Evolutionary conservation across 2,888 invertebrate species (phyloP).

Genomic region (Aphidius colemani): DNA sequence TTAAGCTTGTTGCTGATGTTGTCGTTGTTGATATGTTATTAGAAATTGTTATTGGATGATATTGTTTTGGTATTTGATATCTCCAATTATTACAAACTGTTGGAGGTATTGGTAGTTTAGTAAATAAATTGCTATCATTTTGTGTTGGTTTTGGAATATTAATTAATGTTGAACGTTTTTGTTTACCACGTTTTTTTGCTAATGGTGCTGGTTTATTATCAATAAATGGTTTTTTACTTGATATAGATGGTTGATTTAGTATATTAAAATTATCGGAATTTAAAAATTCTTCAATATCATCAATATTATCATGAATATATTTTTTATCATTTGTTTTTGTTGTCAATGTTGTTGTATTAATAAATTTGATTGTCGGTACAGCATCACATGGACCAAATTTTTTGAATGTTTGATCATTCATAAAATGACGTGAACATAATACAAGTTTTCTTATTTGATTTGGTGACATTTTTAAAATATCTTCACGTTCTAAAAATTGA

Average conservation of each 20-base stretch:
- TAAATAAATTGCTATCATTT: slow-evolving; percentile 45
- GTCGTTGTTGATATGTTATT: slow-evolving; percentile 39
- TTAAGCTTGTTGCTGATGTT: background rate
- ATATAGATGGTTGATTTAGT: slow-evolving; percentile 45
- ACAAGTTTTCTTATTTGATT: slow-evolving; percentile 57
- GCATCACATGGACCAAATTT: slow-evolving; percentile 55
- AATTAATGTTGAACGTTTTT: slow-evolving; percentile 52
- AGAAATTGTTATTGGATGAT: slow-evolving; percentile 51
- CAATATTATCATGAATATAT: slow-evolving; percentile 1
- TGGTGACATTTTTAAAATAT: slow-evolving; percentile 56
- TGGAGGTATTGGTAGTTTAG: slow-evolving; percentile 53
- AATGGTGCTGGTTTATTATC: slow-evolving; percentile 56
- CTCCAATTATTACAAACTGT: slow-evolving; percentile 47
- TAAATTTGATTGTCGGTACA: slow-evolving; percentile 51
- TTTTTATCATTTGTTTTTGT: background rate
- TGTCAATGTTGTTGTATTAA: slow-evolving; percentile 25
- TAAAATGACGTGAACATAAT: slow-evolving; percentile 55
- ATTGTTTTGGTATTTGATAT: slow-evolving; percentile 48
- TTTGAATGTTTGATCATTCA: slow-evolving; percentile 53
- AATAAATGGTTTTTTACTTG: slow-evolving; percentile 56
- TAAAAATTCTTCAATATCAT: background rate
- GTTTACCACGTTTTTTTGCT: slow-evolving; percentile 56
- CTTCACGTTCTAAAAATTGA: slow-evolving; percentile 55
- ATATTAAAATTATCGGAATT: background rate
- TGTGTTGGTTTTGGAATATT: slow-evolving; percentile 52